A percentile compares a stretch with the other conserved stretches of the same genome.
Conservation (phyloP, 2,797 vertebrate species). For the Siniperca undulata region DNA sequence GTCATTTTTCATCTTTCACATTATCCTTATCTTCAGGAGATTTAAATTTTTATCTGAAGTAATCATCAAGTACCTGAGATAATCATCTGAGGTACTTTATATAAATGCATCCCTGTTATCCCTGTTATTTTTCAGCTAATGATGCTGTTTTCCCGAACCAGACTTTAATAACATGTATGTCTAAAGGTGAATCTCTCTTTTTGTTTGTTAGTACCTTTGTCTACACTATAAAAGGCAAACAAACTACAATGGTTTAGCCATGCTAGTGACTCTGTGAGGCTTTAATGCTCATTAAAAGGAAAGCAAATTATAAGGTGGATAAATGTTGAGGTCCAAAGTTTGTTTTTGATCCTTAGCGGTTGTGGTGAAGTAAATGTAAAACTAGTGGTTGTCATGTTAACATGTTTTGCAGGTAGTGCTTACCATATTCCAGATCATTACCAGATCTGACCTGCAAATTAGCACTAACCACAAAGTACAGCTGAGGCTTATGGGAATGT, state of each 20-base stretch:
- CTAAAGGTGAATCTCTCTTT: constrained; percentile 22
- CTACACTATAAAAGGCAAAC: neutral
- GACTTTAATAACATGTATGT: constrained; percentile 3
- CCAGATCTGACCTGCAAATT: neutral
- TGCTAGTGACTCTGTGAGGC: neutral
- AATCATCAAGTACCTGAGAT: constrained; percentile 35
- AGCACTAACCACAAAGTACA: neutral
- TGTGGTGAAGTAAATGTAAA: neutral
- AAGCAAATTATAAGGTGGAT: neutral
- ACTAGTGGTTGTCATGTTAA: neutral
- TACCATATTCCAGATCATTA: neutral
- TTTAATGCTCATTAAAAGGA: neutral
- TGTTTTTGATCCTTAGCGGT: neutral
- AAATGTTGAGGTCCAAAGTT: neutral
- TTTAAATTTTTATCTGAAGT: constrained; percentile 50
- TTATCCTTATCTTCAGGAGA: constrained; percentile 38
- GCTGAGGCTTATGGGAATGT: neutral
- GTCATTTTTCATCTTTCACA: constrained; percentile 21
- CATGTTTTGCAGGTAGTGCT: neutral
- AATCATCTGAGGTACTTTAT: constrained; percentile 39
- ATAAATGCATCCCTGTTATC: constrained; percentile 15
- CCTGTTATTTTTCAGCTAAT: constrained; percentile 16
- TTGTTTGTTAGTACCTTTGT: constrained; percentile 6
- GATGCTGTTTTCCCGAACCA: neutral
- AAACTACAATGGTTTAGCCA: neutral